These are phyloP conservation scores for Acanthosepion lycidas DNA, from an alignment of 2,888 invertebrate genomes.

Conservation along the genomic window DNA sequence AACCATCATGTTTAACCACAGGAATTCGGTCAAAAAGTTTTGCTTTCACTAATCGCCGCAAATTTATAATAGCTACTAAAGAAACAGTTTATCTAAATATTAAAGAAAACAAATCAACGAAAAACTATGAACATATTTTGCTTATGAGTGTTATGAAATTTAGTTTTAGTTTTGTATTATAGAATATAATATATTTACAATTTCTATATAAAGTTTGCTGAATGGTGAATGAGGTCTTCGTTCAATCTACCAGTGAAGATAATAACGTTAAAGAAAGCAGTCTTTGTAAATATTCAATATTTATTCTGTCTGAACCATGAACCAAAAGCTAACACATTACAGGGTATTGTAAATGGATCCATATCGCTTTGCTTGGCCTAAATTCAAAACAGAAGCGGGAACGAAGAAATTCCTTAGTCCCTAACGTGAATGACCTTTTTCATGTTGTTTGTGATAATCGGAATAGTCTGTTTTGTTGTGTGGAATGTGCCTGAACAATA, in stretches of 20 bases:
- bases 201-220: no score
- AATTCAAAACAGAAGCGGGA: neutral
- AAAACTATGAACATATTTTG: no score
- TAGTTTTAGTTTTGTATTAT: neutral
- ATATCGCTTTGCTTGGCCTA: neutral
- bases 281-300: neutral
- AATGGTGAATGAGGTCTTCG: neutral
- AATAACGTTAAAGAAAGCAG: neutral
- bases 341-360: neutral
- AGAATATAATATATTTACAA: neutral
- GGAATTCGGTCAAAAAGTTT: neutral
- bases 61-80: no score
- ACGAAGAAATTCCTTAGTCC: neutral
- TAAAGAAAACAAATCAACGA: no score
- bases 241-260: neutral
- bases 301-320: neutral
- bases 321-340: neutral
- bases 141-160: neutral
- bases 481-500: neutral
- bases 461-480: neutral
- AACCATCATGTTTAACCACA: no score
- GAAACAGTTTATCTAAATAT: no score
- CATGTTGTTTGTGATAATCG: neutral
- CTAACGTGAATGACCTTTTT: neutral
- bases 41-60: no score